Conservation (phyloP, 1,140 invertebrate genomes). For the Bradysia coprophila region DNA sequence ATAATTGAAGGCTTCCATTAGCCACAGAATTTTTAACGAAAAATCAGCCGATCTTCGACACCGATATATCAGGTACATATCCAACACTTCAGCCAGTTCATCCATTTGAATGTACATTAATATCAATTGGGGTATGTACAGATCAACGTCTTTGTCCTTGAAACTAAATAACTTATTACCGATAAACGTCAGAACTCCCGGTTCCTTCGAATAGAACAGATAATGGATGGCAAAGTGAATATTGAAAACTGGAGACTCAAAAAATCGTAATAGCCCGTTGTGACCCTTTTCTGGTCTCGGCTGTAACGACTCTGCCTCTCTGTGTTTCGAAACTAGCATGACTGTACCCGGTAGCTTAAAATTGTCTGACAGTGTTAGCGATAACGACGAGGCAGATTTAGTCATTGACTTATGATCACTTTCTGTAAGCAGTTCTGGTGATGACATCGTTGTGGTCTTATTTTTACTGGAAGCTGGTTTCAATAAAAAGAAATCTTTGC, state of each 20-base stretch:
- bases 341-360: slow-evolving; percentile 20
- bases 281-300: slow-evolving; percentile 23
- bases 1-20: slow-evolving; percentile 71
- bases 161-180: slow-evolving; percentile 96
- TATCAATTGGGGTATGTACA: slow-evolving; percentile 93
- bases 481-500: slow-evolving; percentile 20
- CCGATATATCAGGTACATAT: slow-evolving; percentile 88
- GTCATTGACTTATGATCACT: slow-evolving; percentile 5
- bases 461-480: slow-evolving; percentile 18
- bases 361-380: slow-evolving; percentile 12
- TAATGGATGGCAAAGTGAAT: slow-evolving; percentile 97
- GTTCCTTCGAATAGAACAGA: slow-evolving; percentile 96
- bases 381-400: slow-evolving; percentile 17
- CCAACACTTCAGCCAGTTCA: slow-evolving; percentile 82
- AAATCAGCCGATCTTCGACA: slow-evolving; percentile 90
- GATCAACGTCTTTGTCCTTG: slow-evolving; percentile 78
- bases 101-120: slow-evolving; percentile 98
- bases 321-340: slow-evolving; percentile 16
- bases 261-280: slow-evolving; percentile 61
- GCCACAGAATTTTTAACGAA: slow-evolving; percentile 87
- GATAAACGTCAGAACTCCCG: slow-evolving; percentile 88
- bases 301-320: slow-evolving; percentile 13
- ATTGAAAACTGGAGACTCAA: slow-evolving; percentile 93
- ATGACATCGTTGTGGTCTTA: slow-evolving; percentile 12
- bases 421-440: slow-evolving; percentile 10